Conservation (phyloP, 2,113 vertebrate species). For the Anas platyrhynchos region DNA sequence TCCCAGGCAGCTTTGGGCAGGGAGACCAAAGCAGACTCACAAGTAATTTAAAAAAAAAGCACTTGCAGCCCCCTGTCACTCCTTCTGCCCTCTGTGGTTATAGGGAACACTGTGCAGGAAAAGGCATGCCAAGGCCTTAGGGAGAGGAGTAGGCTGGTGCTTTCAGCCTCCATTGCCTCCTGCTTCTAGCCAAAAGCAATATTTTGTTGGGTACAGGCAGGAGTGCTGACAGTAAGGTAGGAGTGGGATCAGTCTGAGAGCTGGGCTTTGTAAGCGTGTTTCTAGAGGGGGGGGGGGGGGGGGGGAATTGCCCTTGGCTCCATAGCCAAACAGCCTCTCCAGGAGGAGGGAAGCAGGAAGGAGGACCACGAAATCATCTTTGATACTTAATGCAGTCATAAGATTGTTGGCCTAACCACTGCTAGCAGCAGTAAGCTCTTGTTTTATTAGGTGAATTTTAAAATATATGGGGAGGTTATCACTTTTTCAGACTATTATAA, state of each 20-base stretch:
- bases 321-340: background rate
- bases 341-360: background rate
- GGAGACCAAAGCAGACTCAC: background rate
- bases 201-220: background rate
- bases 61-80: background rate
- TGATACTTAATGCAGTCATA: background rate
- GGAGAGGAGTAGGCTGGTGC: background rate
- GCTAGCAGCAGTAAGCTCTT: background rate
- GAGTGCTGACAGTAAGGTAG: background rate
- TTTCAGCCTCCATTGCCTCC: background rate
- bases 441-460: background rate
- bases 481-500: background rate
- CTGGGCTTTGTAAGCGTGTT: background rate
- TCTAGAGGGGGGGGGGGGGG: rapidly evolving
- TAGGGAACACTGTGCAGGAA: background rate
- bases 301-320: background rate
- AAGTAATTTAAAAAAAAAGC: background rate
- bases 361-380: background rate
- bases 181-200: background rate
- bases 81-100: background rate
- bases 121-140: rapidly evolving
- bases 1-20: background rate
- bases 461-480: background rate
- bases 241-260: background rate
- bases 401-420: background rate